A percentile compares a stretch with the other conserved stretches of the same genome.
Conservation (phyloP, 2,797 vertebrate genomes). For the Decapterus maruadsi region DNA sequence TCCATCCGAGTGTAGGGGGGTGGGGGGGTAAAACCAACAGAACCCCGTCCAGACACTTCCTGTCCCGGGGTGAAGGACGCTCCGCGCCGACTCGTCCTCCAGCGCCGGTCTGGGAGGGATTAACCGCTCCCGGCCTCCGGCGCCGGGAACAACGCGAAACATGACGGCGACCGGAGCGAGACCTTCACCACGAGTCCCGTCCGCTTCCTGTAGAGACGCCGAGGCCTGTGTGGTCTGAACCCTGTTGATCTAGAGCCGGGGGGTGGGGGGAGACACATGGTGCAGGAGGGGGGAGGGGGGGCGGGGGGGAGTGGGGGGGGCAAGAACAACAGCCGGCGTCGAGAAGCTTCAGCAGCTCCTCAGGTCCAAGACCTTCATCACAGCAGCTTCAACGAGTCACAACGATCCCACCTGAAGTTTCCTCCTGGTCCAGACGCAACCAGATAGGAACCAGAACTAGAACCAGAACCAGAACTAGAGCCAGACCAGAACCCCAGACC, state of each 20-base stretch:
- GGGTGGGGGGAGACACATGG: constrained; percentile 37
- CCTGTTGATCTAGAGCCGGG: constrained; percentile 34
- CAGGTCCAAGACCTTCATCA: no score
- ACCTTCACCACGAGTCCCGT: background rate
- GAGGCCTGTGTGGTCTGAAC: constrained; percentile 41
- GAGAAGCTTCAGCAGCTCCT: background rate
- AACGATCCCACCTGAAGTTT: no score
- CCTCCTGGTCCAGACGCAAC: no score
- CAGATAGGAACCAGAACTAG: no score
- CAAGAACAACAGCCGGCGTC: background rate
- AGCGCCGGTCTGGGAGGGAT: constrained; percentile 14
- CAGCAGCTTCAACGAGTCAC: no score
- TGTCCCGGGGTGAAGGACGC: background rate
- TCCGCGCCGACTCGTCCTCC: background rate
- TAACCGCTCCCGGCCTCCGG: background rate
- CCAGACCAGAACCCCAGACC: no score
- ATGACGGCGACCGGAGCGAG: background rate
- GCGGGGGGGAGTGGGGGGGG: background rate
- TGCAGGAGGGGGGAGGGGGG: background rate
- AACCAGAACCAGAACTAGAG: no score
- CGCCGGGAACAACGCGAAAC: background rate
- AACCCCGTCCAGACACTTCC: constrained; percentile 6
- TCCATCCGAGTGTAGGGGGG: background rate
- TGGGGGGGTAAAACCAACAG: constrained; percentile 31
- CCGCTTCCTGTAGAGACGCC: constrained; percentile 16